phyloP scores from a whole-genome alignment of 1,140 invertebrate genomes.

The Plectrocnemia conspersa region DNA sequence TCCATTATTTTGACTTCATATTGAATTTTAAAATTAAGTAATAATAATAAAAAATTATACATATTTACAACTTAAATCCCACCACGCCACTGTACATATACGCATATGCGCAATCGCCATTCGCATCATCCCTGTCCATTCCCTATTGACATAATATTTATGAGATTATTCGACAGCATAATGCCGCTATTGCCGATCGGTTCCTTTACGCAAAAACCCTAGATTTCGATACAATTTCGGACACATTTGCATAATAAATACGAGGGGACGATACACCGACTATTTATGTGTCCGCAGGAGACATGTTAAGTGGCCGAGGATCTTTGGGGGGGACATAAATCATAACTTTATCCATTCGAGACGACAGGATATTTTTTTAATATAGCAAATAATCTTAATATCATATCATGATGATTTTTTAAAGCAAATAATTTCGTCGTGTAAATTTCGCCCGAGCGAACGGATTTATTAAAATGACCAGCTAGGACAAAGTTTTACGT shows the following conservation, averaged over 20 bases:
- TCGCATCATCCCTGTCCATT: slow-evolving; percentile 16
- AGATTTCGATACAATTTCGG: slow-evolving; percentile 20
- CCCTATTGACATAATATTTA: slow-evolving; percentile 36
- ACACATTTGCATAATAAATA: slow-evolving; percentile 34
- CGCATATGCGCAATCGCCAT: not conserved
- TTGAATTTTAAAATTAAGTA: no score
- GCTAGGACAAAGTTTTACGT: not conserved
- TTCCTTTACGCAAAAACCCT: slow-evolving; percentile 16
- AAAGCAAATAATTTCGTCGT: no score
- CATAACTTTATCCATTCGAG: slow-evolving; percentile 11
- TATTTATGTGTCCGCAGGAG: slow-evolving; percentile 15
- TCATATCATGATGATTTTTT: no score
- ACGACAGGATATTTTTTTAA: not conserved
- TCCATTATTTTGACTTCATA: no score
- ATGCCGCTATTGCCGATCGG: slow-evolving; percentile 10
- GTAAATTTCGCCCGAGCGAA: not conserved
- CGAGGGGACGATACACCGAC: slow-evolving; percentile 19
- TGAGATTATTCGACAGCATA: slow-evolving; percentile 31
- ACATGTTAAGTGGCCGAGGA: slow-evolving; percentile 33
- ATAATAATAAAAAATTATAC: no score
- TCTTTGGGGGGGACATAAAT: slow-evolving; percentile 26
- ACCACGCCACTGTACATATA: slow-evolving; percentile 11
- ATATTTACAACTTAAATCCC: slow-evolving; percentile 2
- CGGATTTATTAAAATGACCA: slow-evolving; percentile 21
- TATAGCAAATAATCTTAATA: not conserved